phyloP scores from a whole-genome alignment of 1,140 invertebrate genomes.

The Saccostrea echinata region DNA sequence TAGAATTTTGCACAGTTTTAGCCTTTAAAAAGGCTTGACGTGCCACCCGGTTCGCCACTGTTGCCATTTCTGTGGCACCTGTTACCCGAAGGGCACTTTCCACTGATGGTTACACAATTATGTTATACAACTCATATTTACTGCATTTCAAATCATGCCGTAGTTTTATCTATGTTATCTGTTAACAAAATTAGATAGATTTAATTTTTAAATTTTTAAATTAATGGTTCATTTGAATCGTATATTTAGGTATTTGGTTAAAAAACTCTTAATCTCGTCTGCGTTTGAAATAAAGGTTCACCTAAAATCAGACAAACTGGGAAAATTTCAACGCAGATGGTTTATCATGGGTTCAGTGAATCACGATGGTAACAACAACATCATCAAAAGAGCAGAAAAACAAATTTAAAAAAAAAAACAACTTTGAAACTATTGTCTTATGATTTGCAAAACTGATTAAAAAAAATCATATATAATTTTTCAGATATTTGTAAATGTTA shows the following conservation, averaged over 20 bases:
- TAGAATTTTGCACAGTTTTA: constrained; percentile 43
- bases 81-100: constrained; percentile 1
- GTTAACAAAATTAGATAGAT: background rate
- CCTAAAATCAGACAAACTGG: background rate
- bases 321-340: too few relatives aligned
- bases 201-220: background rate
- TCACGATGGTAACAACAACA: too few relatives aligned
- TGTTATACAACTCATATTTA: background rate
- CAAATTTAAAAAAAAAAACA: too few relatives aligned
- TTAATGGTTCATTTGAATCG: background rate
- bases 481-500: too few relatives aligned
- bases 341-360: background rate
- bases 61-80: constrained; percentile 65
- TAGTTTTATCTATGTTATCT: background rate
- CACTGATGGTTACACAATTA: background rate
- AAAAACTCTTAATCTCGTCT: background rate
- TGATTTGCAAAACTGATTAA: too few relatives aligned
- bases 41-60: constrained; percentile 61
- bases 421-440: too few relatives aligned
- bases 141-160: background rate
- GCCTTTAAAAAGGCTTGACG: constrained; percentile 65
- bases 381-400: too few relatives aligned
- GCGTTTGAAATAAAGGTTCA: background rate
- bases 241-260: background rate
- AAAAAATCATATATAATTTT: too few relatives aligned